Base-by-base conservation (phyloP, 2,888 invertebrate genomes). In the Nomada fabriciana region DNA sequence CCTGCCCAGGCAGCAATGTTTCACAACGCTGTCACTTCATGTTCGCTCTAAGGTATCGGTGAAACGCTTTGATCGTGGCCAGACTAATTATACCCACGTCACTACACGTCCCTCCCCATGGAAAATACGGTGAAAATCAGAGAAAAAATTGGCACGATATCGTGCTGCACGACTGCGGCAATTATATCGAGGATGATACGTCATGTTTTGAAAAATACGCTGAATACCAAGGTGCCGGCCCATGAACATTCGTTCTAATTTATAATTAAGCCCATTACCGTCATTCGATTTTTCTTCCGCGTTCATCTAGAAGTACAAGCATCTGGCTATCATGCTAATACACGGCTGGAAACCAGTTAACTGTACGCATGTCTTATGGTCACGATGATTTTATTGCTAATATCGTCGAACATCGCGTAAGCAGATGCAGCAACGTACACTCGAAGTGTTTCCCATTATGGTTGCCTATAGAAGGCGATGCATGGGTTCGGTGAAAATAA, bases 341-440 rank as follows among this genome's bases (percentile, higher is more conserved):
- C 18, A 13, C 36, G 43, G 52, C 29, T 47, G 29, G 60, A 63
- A 55, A 70, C 75, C 47, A 23, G 77, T 68, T 42, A 29, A 42
- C 36, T 13, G 13, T 50, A 23, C 7, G 18, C 36, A 18, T 13
- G 47, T 20, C 29, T 15, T 43, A 20, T 2, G 7, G 52, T 61
- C 71, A 47, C 59, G 55, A 18, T 71, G 70, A 76, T 86, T 79
- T 83, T 85, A 78, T 87, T 85, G 78, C 52, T 43, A 72, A 71
- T 67, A 72, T 75, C 68, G 86, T 71, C 76, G 89, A 90, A 88
- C 87, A 80, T 85, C 80, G 84, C 85, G 87, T 89, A 90, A 88
- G 88, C 86, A 85, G 85, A 84, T 81, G 89, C 90, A 86, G 88
- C 91, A 90, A 91, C 83, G 89, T 87, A 84, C 88, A 89, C 15